phyloP scores from a whole-genome alignment of 2,113 vertebrate genomes.

The Galbula dea region DNA sequence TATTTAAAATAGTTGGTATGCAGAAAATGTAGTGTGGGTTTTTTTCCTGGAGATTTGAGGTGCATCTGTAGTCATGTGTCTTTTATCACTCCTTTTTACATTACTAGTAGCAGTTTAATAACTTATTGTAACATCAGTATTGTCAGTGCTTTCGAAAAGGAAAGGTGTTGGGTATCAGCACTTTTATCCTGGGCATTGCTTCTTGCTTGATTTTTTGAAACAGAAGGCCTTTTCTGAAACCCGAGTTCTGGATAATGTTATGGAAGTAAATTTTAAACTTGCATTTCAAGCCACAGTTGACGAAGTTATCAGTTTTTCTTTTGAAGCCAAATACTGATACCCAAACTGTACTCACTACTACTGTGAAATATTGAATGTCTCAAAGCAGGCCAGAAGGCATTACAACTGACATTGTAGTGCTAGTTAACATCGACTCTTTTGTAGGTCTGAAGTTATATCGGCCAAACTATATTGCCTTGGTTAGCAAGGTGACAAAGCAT shows the following conservation, averaged over 20 bases:
- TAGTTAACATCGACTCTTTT: not conserved
- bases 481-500: conserved; percentile 5
- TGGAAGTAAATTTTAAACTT: not conserved
- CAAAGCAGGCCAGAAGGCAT: not conserved
- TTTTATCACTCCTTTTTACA: not conserved
- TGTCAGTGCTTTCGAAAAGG: not conserved
- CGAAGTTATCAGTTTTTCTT: not conserved
- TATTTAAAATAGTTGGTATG: not conserved
- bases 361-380: not conserved
- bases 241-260: not conserved
- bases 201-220: not conserved
- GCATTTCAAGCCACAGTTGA: no score
- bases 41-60: not conserved
- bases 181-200: not conserved
- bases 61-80: not conserved
- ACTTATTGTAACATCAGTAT: not conserved
- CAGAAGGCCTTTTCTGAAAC: not conserved
- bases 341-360: not conserved
- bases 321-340: not conserved
- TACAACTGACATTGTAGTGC: not conserved
- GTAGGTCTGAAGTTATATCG: conserved; percentile 54
- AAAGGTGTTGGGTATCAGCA: no score
- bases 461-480: not conserved
- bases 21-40: not conserved
- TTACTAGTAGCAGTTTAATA: not conserved